phyloP scores from a whole-genome alignment of 1,140 invertebrate genomes.

The Tyrophagus putrescentiae region DNA sequence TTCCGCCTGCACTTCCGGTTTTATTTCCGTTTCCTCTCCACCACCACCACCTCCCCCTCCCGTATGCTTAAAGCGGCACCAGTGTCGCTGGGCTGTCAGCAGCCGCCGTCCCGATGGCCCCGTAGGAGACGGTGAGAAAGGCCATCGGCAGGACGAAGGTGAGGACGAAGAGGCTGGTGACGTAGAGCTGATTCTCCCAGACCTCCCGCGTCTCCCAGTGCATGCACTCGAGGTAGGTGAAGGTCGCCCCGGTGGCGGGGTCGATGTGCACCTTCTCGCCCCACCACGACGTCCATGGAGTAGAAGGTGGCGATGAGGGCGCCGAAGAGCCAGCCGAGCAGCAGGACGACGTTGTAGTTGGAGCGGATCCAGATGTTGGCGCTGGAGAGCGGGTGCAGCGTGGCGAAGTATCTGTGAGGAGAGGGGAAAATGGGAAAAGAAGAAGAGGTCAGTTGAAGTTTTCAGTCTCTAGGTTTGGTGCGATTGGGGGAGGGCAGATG shows the following conservation, averaged over 20 bases:
- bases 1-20: too few species aligned
- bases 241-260: too few species aligned
- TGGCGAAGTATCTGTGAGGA: slow-evolving; percentile 34
- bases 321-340: slow-evolving; percentile 34
- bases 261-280: too few species aligned
- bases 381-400: slow-evolving; percentile 32
- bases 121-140: slow-evolving; percentile 38
- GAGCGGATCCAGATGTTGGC: slow-evolving; percentile 18
- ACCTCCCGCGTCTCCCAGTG: slow-evolving; percentile 30
- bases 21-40: too few species aligned
- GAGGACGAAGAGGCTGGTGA: slow-evolving; percentile 36
- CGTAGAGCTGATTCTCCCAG: slow-evolving; percentile 29
- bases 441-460: too few species aligned
- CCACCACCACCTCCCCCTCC: too few species aligned
- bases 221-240: slow-evolving; percentile 33
- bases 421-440: background rate
- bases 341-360: slow-evolving; percentile 12
- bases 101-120: slow-evolving; percentile 31
- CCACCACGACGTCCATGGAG: too few species aligned
- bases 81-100: slow-evolving; percentile 1
- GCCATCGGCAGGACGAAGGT: slow-evolving; percentile 40
- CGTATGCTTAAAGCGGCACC: slow-evolving; percentile 14
- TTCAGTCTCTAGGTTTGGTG: too few species aligned
- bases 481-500: too few species aligned
- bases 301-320: slow-evolving; percentile 32